Conservation (phyloP, 2,888 invertebrate species). For the Sarcophaga caerulescens region DNA sequence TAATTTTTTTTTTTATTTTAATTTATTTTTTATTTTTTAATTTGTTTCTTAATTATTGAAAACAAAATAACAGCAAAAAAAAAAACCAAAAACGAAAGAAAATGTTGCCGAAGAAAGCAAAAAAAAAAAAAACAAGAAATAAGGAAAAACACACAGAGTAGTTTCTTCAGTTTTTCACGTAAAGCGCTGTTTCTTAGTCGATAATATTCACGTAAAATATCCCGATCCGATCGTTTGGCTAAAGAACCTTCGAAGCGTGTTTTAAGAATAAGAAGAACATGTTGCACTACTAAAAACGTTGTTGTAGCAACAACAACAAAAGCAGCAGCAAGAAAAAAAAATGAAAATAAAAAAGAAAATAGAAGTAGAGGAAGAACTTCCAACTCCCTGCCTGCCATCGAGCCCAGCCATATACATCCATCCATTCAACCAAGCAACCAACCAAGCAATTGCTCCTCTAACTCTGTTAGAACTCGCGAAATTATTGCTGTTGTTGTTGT, state of each 20-base stretch:
- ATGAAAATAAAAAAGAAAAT: slow-evolving; percentile 8
- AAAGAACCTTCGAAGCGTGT: slow-evolving; percentile 67
- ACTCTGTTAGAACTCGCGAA: slow-evolving; percentile 63
- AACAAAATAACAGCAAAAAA: not conserved
- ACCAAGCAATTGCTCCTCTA: slow-evolving; percentile 63
- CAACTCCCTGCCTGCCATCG: slow-evolving; percentile 60
- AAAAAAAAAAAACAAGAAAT: not conserved
- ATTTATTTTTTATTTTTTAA: not conserved
- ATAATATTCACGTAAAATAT: slow-evolving; percentile 67
- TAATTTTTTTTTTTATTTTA: not conserved
- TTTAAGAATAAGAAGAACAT: slow-evolving; percentile 59
- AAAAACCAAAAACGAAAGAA: not conserved
- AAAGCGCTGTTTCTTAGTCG: slow-evolving; percentile 62
- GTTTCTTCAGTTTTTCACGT: slow-evolving; percentile 40
- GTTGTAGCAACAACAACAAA: not conserved
- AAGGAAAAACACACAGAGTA: slow-evolving; percentile 14
- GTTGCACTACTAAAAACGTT: slow-evolving; percentile 24
- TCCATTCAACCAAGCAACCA: slow-evolving; percentile 34
- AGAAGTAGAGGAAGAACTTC: slow-evolving; percentile 54
- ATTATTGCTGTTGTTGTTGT: not conserved
- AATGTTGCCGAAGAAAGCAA: not conserved
- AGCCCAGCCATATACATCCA: slow-evolving; percentile 17
- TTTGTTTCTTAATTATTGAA: not conserved
- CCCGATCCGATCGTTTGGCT: slow-evolving; percentile 68
- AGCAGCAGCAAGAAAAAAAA: not conserved